Evolutionary conservation across 2,797 vertebrate species (phyloP), one percentile per base, ranked within the genome.

Genomic region (Sebastes minor): DNA sequence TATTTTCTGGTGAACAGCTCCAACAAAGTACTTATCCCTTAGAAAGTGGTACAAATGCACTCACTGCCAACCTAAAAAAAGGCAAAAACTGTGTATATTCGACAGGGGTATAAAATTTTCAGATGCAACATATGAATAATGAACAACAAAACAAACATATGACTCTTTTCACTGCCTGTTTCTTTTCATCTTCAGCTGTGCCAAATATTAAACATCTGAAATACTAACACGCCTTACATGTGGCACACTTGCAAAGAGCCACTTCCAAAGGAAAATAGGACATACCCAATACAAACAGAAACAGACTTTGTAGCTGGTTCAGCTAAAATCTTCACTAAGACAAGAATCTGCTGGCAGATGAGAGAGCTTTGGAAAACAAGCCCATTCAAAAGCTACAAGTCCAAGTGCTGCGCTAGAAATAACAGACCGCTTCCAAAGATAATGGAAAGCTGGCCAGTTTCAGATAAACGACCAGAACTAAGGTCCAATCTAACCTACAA

Each of bases 331-430:
- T 74, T 86, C 69, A 90, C 80, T 64, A 73, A 80, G 78, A 90
- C 86, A 89, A 88, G 62, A 93, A 90, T 87, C 79, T 82, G 77
- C 80, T 86, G 76, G 88, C 85, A 86, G 79, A 88, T 68, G 61
- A 66, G 63, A 70, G 62, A 30, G 74, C 77, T 88, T 80, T 86
- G 78, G 86, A 90, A 94, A 92, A 93, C 66, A 80, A 60, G 42
- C 42, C 74, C 62, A 87, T 84, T 91, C 82, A 89, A 90, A 87
- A 81, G 80, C 83, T 78, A 78, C 77, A 78, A 69, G 80, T 91
- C 82, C 67, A 63, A 74, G 42, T 64, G 71, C 75, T 83, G 64
- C 25, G 72, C 76, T 81, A 80, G 76, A 82, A 90, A 90, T 33
- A 91, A 91, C 81, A 91, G 60, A 74, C 42, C 75, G 74, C 46